Evolutionary conservation across 2,888 invertebrate species (phyloP).

Genomic region (Mamestra brassicae): DNA sequence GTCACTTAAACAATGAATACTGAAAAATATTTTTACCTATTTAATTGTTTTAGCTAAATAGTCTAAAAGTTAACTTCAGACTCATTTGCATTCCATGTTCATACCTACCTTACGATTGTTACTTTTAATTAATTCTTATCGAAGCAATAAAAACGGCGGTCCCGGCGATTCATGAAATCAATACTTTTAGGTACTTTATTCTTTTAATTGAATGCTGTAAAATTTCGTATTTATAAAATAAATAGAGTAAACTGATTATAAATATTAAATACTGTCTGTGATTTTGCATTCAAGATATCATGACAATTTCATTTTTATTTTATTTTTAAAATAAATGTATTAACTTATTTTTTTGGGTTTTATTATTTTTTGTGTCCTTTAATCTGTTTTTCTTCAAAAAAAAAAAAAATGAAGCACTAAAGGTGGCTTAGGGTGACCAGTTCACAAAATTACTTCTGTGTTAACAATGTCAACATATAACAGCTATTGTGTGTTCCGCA

Average conservation of each 20-base stretch:
- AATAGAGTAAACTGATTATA: constrained; percentile 16
- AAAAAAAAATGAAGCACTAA: background rate
- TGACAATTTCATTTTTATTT: constrained; percentile 78
- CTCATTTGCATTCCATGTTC: constrained; percentile 45
- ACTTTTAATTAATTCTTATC: constrained; percentile 45
- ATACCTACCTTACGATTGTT: constrained; percentile 21
- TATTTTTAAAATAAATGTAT: constrained; percentile 72
- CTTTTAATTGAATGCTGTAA: constrained; percentile 8
- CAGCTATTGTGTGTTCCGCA: constrained; percentile 45
- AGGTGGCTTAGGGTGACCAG: constrained; percentile 11
- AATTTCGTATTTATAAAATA: background rate
- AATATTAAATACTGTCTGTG: constrained; percentile 70
- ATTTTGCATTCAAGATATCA: constrained; percentile 73
- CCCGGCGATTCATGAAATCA: constrained; percentile 27
- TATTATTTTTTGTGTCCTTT: constrained; percentile 11
- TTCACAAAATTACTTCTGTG: constrained; percentile 22
- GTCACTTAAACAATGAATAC: constrained; percentile 31
- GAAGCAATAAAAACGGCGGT: constrained; percentile 31
- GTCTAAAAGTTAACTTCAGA: constrained; percentile 8
- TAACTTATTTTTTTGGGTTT: constrained; percentile 47
- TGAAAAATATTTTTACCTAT: constrained; percentile 17
- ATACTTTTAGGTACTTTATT: constrained; percentile 12
- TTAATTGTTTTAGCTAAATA: constrained; percentile 11
- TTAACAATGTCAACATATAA: constrained; percentile 37
- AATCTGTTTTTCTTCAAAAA: constrained; percentile 8